Evolutionary conservation across 2,797 vertebrate genomes (phyloP).

Genomic region (Catharus ustulatus): DNA sequence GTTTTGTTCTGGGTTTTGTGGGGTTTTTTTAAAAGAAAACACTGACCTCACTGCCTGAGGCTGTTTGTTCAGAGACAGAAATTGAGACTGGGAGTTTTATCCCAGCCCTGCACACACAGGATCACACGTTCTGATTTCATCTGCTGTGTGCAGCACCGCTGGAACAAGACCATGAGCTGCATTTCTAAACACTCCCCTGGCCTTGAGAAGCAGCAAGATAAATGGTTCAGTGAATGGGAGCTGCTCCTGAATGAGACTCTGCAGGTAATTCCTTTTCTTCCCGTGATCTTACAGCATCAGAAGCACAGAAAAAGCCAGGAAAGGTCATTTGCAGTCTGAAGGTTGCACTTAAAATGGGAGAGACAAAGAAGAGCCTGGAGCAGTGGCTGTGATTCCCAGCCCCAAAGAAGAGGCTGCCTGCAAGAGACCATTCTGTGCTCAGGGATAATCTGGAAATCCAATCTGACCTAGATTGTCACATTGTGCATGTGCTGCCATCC

Average conservation of each 20-base stretch:
- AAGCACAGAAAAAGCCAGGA: background rate
- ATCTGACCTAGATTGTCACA: background rate
- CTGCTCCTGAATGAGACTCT: background rate
- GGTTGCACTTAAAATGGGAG: background rate
- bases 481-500: background rate
- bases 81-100: background rate
- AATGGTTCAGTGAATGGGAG: background rate
- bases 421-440: background rate
- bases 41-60: background rate
- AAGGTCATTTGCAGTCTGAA: background rate
- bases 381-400: background rate
- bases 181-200: background rate
- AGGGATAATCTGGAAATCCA: conserved; percentile 11
- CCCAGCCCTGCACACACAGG: background rate
- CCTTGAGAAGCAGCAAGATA: background rate
- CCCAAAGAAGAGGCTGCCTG: background rate
- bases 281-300: background rate
- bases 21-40: background rate
- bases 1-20: background rate
- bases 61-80: background rate
- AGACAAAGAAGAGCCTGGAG: background rate
- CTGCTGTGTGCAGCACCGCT: background rate
- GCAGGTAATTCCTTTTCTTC: conserved; percentile 12
- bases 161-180: background rate
- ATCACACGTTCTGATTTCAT: background rate